Evolutionary conservation across 35 echinoderm and acorn worm genomes (phyloP), one percentile per base, ranked within the genome.

Genomic region (Amphiura filiformis): DNA sequence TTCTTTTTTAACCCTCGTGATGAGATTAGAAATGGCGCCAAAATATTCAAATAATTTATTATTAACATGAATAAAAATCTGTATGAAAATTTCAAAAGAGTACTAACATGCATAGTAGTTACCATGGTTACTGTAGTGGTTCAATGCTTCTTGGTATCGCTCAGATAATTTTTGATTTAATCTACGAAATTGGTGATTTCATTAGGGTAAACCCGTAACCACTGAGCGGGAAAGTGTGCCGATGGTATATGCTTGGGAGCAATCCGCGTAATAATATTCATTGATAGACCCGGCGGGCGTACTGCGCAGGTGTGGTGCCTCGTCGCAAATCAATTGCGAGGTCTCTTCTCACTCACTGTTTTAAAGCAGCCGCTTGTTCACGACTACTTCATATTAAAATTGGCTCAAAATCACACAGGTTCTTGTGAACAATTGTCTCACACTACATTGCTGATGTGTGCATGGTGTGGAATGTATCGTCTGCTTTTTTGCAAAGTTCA

Each of bases 261-360:
- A 26, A 70, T 70, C 61, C 61, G 61, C 61, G 61, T 70, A 30
- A 70, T 70, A 1, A 70, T 70, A 70, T 70, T 70, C 61, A 70
- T 70, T 70, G 61, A 70, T 70, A 30, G 61, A 70, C 61, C 61
- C 61, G 61, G 11, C 28, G 61, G 61, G 61, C 61, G 61, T 70
- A 13, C 61, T 70, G 61, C 61, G 61, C 61, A 70, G 61, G 61
- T 70, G 61, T 30, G n/a, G 26, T 70, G 61, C 41, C 41, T 47
- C 17, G 4, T 4, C 61, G 61, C n/a, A 70, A 70, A 70, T 70
- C 61, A 70, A 70, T 70, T 70, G 61, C 7, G 7, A 70, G 61
- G 1, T n/a, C n/a, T n/a, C n/a, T n/a, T n/a, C n/a, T n/a, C n/a
- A n/a, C 61, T 70, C 17, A 70, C 61, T 70, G 61, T 70, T 70